Percentiles rank a stretch among this genome's conserved stretches.
Conservation (phyloP, 2,113 vertebrate genomes). For the Pituophis catenifer region DNA sequence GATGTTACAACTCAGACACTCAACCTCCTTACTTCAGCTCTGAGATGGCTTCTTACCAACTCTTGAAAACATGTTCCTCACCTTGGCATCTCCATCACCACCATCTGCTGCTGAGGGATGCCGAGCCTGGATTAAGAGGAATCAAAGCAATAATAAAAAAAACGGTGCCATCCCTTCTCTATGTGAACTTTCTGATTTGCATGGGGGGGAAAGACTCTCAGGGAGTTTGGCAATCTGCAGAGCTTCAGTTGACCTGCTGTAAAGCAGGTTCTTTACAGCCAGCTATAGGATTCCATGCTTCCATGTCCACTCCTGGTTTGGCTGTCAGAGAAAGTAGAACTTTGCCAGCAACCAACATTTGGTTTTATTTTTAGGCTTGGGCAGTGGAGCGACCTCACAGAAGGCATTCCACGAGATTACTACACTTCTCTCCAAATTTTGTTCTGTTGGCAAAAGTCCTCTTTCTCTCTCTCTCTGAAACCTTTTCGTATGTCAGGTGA, state of each 20-base stretch:
- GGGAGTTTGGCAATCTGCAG: not conserved
- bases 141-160: not conserved
- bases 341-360: not conserved
- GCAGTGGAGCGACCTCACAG: not conserved
- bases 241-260: not conserved
- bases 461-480: not conserved
- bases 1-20: not conserved
- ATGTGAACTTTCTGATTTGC: not conserved
- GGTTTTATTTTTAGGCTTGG: not conserved
- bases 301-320: not conserved
- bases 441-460: not conserved
- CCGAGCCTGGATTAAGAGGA: not conserved
- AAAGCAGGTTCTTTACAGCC: not conserved
- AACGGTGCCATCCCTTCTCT: not conserved
- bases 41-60: not conserved
- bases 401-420: not conserved
- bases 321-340: not conserved
- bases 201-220: not conserved
- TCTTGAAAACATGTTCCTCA: not conserved
- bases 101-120: not conserved
- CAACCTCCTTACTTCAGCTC: not conserved
- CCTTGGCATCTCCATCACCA: not conserved
- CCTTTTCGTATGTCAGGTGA: not conserved
- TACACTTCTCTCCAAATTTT: not conserved
- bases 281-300: not conserved